phyloP scores from a whole-genome alignment of 35 echinoderm and acorn worm species.

The Lytechinus variegatus region DNA sequence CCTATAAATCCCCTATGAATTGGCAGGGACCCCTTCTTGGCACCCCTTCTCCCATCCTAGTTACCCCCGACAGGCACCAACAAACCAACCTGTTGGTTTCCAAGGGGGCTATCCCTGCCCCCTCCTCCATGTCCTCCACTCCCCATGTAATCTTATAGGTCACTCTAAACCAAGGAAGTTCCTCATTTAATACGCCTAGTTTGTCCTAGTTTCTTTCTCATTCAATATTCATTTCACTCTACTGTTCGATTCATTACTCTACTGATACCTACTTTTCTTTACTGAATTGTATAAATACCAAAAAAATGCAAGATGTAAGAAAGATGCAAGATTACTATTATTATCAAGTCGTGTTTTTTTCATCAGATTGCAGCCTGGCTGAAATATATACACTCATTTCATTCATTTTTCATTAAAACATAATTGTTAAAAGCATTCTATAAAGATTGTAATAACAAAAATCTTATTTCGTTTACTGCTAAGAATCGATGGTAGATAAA shows the following conservation, averaged over 20 bases:
- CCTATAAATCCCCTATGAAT: neutral
- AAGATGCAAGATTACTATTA: too few species aligned
- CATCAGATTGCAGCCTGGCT: too few species aligned
- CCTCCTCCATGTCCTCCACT: neutral
- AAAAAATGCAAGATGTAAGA: too few species aligned
- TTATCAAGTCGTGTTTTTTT: too few species aligned
- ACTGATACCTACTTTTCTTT: too few species aligned
- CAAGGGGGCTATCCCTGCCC: neutral
- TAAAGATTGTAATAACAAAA: too few species aligned
- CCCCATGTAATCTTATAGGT: neutral
- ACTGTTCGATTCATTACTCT: neutral
- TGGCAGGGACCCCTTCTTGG: neutral
- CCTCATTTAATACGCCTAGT: conserved; percentile 1
- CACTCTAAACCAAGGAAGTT: neutral
- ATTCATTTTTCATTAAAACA: too few species aligned
- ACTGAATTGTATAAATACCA: too few species aligned
- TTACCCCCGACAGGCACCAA: neutral
- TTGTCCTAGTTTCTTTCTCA: neutral
- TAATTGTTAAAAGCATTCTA: too few species aligned
- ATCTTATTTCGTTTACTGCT: too few species aligned
- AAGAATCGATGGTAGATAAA: too few species aligned
- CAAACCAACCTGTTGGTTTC: neutral
- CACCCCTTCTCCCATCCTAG: neutral
- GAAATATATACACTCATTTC: too few species aligned
- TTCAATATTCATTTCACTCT: neutral